phyloP scores from a whole-genome alignment of 2,797 vertebrate genomes.

The Rhinogobio ventralis region DNA sequence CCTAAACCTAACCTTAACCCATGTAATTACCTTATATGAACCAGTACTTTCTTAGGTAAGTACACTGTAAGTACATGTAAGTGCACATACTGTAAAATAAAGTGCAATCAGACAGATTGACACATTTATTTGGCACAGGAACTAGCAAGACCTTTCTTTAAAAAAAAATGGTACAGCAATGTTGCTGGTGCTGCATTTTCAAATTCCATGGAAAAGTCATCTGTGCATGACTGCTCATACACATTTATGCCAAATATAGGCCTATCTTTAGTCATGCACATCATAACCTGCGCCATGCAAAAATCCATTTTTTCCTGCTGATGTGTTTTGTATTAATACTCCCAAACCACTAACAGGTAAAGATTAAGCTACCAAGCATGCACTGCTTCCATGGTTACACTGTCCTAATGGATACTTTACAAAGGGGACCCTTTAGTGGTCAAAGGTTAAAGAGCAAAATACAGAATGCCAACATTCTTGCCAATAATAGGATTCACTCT shows the following conservation, averaged over 20 bases:
- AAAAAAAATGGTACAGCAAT: conserved; percentile 12
- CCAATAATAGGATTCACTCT: conserved; percentile 25
- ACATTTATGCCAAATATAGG: conserved; percentile 7
- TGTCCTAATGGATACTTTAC: conserved; percentile 54
- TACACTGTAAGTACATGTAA: too few species aligned
- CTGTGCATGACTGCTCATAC: neutral
- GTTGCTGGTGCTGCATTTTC: conserved; percentile 19
- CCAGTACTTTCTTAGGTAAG: too few species aligned
- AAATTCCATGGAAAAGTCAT: conserved; percentile 9
- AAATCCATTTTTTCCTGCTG: conserved; percentile 49
- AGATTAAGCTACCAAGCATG: conserved; percentile 55
- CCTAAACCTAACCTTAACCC: too few species aligned
- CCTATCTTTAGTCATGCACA: neutral
- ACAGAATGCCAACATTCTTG: conserved; percentile 43
- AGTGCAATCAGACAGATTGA: too few species aligned
- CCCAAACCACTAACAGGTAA: conserved; percentile 49
- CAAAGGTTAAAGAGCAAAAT: conserved; percentile 33
- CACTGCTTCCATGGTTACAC: conserved; percentile 65
- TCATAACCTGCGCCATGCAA: conserved; percentile 14
- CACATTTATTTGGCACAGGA: conserved; percentile 3
- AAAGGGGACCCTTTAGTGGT: conserved; percentile 45
- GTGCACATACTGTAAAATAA: too few species aligned
- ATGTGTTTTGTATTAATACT: conserved; percentile 46
- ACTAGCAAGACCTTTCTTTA: conserved; percentile 3
- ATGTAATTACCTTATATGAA: too few species aligned